Evolutionary conservation across 2,797 vertebrate species (phyloP).

Genomic region (Chrysocyon brachyurus): DNA sequence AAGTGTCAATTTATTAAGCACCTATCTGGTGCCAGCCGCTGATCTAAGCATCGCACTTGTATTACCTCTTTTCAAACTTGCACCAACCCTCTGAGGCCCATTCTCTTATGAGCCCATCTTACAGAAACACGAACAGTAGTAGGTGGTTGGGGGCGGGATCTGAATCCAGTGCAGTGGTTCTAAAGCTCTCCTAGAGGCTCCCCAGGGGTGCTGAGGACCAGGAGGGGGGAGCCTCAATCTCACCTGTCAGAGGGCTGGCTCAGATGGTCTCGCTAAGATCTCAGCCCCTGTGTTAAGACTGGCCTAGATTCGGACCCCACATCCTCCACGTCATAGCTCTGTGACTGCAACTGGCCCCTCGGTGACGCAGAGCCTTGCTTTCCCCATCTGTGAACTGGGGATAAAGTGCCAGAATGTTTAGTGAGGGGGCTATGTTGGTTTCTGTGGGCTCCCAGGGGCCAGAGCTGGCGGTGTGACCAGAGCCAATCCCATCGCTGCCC

Average conservation of each 20-base stretch:
- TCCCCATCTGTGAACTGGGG: constrained; percentile 25
- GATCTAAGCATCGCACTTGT: neutral
- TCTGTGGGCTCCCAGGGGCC: neutral
- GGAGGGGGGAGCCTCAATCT: neutral
- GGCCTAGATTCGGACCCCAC: neutral
- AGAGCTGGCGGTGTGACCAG: neutral
- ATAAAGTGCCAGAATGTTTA: neutral
- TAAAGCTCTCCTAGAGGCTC: neutral
- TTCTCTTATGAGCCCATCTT: neutral
- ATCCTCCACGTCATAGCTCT: neutral
- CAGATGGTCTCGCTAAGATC: neutral
- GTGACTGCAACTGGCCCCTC: neutral
- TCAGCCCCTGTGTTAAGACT: neutral
- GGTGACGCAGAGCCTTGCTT: neutral
- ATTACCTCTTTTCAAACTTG: neutral
- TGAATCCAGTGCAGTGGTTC: neutral
- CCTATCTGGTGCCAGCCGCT: no score
- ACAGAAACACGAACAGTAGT: neutral
- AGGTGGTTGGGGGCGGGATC: neutral
- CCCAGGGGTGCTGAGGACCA: neutral
- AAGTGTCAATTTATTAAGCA: neutral
- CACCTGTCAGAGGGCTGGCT: neutral
- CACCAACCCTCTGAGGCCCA: neutral
- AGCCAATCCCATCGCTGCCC: neutral
- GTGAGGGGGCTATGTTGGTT: no score